Evolutionary conservation across 2,113 vertebrate genomes (phyloP), one percentile per base, ranked within the genome.

Genomic region (Puntigrus tetrazona): DNA sequence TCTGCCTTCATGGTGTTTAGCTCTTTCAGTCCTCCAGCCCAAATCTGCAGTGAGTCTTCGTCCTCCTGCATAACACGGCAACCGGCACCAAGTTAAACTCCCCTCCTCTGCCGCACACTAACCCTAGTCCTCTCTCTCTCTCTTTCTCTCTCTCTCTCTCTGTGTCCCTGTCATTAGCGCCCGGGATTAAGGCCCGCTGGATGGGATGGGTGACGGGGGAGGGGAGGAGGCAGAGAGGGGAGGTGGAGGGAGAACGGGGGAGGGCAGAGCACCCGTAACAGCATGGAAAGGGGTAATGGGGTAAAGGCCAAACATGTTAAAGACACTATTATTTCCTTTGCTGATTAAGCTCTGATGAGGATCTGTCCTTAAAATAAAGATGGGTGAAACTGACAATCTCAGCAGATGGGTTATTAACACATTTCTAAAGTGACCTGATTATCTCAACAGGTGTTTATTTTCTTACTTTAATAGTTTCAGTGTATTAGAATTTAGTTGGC

Each of bases 1-100:
- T 96, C 94, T 1, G 88, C 92, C 93, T 96, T 97, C 95, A 95
- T 92, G 86, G 90, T 90, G 86, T 80, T 90, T 91, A 97, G 86
- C 77, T 97, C 95, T 88, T 89, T 92, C 88, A 96, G 86, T 89
- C 92, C 89, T 70, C 86, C 86, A 29, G 89, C 89, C 95, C 96
- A 95, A 91, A 78, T 91, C 86, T 93, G 92, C 92, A 98, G 93
- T 25, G 93, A 90, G 87, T 94, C 93, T 91, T 97, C 96, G 3
- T 94, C 91, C 91, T 96, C 95, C 98, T 99, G 97, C 94, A 96
- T 94, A 85, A 90, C 89, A 93, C 92, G 45, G 81, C 88, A 90
- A 38, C 52, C 70, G 10, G 63, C 81, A 81, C 70, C 80, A 73
- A 79, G 81, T 79, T 78, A 85, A 86, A 90, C 88, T 92, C 83